Evolutionary conservation across 2,797 vertebrate genomes (phyloP).

Genomic region (Euthynnus affinis): DNA sequence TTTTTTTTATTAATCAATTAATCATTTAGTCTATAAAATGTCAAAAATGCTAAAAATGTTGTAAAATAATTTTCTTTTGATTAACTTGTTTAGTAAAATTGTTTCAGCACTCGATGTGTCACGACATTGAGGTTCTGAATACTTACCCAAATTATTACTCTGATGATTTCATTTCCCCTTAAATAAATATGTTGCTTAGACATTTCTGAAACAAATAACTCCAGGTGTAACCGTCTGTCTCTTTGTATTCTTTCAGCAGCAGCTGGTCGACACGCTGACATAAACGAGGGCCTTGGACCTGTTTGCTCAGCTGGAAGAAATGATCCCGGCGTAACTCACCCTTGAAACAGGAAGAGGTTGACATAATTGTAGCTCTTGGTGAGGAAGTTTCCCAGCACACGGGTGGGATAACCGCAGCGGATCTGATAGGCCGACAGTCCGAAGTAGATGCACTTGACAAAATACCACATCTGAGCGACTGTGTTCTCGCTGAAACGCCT

Average conservation of each 20-base stretch:
- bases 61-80: not conserved
- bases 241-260: conserved; percentile 10
- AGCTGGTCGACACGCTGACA: not conserved
- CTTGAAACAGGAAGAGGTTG: conserved; percentile 99
- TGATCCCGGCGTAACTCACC: conserved; percentile 85
- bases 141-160: not conserved
- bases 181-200: not conserved
- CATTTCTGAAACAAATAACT: not conserved
- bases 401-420: conserved; percentile 98
- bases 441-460: conserved; percentile 99
- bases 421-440: conserved; percentile 99
- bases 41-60: not conserved
- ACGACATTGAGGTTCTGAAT: not conserved
- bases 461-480: conserved; percentile 99
- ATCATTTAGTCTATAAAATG: too few relatives aligned
- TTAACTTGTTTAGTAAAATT: not conserved
- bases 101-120: too few relatives aligned
- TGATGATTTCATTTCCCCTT: not conserved
- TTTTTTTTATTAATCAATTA: too few relatives aligned
- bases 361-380: conserved; percentile 99
- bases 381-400: conserved; percentile 98
- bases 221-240: not conserved
- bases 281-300: not conserved
- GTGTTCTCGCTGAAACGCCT: conserved; percentile 97
- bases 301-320: conserved; percentile 58